phyloP scores from a whole-genome alignment of 1,140 invertebrate species.

The Tetranychus urticae region DNA sequence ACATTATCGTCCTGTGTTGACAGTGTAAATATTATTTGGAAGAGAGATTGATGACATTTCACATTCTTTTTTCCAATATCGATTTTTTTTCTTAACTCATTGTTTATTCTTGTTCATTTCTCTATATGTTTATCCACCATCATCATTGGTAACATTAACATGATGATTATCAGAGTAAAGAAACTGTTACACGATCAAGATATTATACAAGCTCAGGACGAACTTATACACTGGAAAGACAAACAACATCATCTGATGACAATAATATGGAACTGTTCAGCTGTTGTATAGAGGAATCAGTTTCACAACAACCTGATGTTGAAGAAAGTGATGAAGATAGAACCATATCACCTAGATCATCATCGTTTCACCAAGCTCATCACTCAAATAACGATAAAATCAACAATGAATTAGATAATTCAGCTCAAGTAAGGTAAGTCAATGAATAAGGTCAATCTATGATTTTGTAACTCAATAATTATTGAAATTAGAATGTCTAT shows the following conservation, averaged over 20 bases:
- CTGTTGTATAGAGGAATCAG: background rate
- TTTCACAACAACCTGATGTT: background rate
- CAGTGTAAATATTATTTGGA: background rate
- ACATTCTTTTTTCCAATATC: background rate
- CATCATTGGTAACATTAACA: too few relatives aligned
- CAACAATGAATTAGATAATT: too few relatives aligned
- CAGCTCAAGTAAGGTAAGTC: too few relatives aligned
- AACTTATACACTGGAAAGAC: background rate
- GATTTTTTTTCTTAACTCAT: background rate
- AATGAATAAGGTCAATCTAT: too few relatives aligned
- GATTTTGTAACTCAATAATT: too few relatives aligned
- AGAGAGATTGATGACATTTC: background rate
- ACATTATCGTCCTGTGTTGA: too few relatives aligned
- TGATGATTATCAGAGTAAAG: background rate
- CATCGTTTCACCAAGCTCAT: background rate
- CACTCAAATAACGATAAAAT: too few relatives aligned
- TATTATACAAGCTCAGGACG: background rate
- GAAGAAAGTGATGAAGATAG: background rate
- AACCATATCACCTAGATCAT: background rate
- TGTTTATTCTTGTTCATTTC: background rate
- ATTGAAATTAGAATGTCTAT: too few relatives aligned
- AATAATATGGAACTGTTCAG: background rate
- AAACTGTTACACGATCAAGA: background rate
- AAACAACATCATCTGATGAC: constrained; percentile 1
- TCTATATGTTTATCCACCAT: too few relatives aligned